Evolutionary conservation across 2,797 vertebrate species (phyloP).

Genomic region (Echeneis naucrates): DNA sequence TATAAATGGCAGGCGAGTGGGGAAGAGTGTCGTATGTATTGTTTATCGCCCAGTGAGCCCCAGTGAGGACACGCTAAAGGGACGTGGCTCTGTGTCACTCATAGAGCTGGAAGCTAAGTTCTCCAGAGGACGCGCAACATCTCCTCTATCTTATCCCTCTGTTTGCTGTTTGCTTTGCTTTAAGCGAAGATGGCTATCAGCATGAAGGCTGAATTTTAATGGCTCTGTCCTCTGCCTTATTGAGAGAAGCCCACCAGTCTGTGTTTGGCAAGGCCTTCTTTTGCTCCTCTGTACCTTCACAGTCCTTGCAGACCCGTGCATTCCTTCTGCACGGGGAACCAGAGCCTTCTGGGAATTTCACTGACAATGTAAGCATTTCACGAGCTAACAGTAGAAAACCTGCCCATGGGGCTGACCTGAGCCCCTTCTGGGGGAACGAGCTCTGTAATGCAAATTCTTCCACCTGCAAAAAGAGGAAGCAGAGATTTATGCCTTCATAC

Average conservation of each 20-base stretch:
- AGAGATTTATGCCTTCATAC: constrained; percentile 70
- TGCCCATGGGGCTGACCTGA: constrained; percentile 53
- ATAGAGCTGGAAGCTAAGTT: constrained; percentile 39
- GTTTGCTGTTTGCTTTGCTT: constrained; percentile 49
- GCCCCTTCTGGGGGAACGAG: constrained; percentile 44
- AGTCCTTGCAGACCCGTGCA: constrained; percentile 33
- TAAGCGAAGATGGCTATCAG: constrained; percentile 41
- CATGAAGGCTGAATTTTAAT: constrained; percentile 34
- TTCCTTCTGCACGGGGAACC: constrained; percentile 42
- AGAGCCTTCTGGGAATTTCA: constrained; percentile 51
- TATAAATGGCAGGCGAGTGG: constrained; percentile 22
- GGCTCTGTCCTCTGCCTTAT: constrained; percentile 28
- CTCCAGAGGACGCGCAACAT: constrained; percentile 42
- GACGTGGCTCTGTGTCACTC: constrained; percentile 49
- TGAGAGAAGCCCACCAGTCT: constrained; percentile 24
- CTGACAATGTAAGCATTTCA: constrained; percentile 64
- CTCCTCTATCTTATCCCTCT: constrained; percentile 30
- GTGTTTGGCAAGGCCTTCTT: constrained; percentile 22
- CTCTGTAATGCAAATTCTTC: constrained; percentile 52
- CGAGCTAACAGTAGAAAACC: constrained; percentile 61
- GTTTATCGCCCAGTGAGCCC: constrained; percentile 36
- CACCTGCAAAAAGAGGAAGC: constrained; percentile 80
- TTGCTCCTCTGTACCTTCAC: constrained; percentile 21
- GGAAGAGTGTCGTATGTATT: constrained; percentile 27
- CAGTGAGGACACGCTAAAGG: constrained; percentile 14